Percentiles rank a stretch among this genome's conserved stretches.
Evolutionary conservation across 1,140 invertebrate species (phyloP).

Genomic region (Amphibalanus amphitrite): DNA sequence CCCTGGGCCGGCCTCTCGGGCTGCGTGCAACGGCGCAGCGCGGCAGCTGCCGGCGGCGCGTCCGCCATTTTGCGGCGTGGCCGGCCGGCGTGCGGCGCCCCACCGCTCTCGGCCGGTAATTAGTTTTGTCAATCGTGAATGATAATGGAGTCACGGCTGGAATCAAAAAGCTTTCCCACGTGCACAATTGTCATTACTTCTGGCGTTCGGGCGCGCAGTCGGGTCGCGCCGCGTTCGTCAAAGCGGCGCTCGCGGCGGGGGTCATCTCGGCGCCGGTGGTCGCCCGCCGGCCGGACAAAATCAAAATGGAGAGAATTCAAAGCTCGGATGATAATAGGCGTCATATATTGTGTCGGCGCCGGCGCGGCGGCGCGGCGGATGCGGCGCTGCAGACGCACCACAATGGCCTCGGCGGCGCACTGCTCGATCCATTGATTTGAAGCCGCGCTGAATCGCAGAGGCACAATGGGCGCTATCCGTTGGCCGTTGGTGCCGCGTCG

Average conservation of each 20-base stretch:
- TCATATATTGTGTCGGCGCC: not conserved
- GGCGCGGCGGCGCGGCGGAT: no score
- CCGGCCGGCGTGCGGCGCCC: no score
- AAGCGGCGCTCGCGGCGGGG: not conserved
- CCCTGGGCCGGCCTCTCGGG: no score
- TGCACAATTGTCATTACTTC: conserved; percentile 1
- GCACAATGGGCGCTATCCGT: not conserved
- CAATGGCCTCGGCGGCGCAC: not conserved
- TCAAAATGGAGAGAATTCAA: conserved; percentile 1
- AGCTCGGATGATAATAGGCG: not conserved
- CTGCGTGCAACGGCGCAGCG: not conserved
- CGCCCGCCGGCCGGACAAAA: not conserved
- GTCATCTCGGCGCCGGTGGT: not conserved
- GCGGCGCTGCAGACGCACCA: not conserved
- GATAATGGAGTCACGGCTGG: not conserved
- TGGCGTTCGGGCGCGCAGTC: not conserved
- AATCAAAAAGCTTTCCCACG: not conserved
- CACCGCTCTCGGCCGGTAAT: not conserved
- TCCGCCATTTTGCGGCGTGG: not conserved
- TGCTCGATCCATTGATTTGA: not conserved
- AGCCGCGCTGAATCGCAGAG: not conserved
- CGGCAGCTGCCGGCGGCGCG: no score
- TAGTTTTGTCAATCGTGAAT: conserved; percentile 2
- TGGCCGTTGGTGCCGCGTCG: not conserved
- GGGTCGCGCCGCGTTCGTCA: not conserved